Percentiles rank a stretch among this genome's conserved stretches.
phyloP scores from a whole-genome alignment of 2,797 vertebrate genomes.

The Acomys russatus region DNA sequence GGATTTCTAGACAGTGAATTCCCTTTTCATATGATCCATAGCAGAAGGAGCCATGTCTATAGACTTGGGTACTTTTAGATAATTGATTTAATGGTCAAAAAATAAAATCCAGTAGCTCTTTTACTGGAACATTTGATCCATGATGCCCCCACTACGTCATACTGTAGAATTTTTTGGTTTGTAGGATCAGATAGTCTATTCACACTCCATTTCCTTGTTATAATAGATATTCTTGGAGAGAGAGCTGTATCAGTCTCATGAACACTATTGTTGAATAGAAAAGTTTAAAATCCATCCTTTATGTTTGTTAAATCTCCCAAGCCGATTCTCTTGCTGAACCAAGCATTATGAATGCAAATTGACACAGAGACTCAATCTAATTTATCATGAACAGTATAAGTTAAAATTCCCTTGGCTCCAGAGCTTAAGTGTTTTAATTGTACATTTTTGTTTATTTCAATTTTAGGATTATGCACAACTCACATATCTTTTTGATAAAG shows the following conservation, averaged over 20 bases:
- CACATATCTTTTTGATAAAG: background rate
- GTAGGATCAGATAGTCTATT: background rate
- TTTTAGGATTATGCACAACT: background rate
- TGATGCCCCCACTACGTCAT: background rate
- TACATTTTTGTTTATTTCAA: background rate
- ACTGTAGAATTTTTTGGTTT: background rate
- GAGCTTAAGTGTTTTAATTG: background rate
- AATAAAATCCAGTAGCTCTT: constrained; percentile 42
- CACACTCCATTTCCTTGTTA: constrained; percentile 5
- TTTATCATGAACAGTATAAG: background rate
- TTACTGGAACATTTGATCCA: background rate
- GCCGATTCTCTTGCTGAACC: background rate
- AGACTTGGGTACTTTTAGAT: background rate
- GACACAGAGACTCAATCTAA: background rate
- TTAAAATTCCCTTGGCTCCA: background rate
- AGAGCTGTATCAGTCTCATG: background rate
- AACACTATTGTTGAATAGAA: background rate
- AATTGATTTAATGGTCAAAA: background rate
- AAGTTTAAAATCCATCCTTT: background rate
- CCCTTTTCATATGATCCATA: background rate
- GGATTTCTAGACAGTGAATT: background rate
- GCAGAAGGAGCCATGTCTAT: background rate
- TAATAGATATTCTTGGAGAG: background rate
- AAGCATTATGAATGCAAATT: background rate
- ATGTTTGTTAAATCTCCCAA: background rate